Evolutionary conservation across 2,797 vertebrate genomes (phyloP), one percentile per base, ranked within the genome.

Genomic region (Tangara arthus): DNA sequence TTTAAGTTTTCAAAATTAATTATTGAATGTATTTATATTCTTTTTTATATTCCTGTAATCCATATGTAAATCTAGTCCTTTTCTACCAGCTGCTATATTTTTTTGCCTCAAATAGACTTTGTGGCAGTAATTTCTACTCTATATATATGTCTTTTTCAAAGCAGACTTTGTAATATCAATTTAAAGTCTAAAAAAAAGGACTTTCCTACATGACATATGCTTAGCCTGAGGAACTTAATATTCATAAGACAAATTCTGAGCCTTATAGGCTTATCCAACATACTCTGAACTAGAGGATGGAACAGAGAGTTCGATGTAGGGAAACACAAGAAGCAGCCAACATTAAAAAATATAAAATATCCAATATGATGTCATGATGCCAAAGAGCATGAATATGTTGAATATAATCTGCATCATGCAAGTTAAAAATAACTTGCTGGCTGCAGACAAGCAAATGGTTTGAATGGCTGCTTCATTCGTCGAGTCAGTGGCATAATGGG

Each of bases 1-100:
- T 92, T 82, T 90, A 77, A 61, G 32, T 69, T 89, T 87, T 92
- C 34, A 84, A 42, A 95, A 85, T 57, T 73, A 82, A 60, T 92
- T 92, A 53, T 42, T 77, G 55, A 87, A 61, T 84, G 34, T 64
- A 77, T 92, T 47, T 64, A 60, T 89, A 70, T 64, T 89, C 14
- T 70, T 92, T 56, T 77, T 26, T 8, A 37, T 80, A 82, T 71
- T 95, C 17, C 41, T 69, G 20, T 87, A 87, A 87, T 91, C 56
- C 23, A 5, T 77, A 30, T n/a, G 41, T 85, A 92, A 94, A 85
- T 88, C 21, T 63, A 63, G 22, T 57, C 8, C 12, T 88, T 90
- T 94, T 78, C 30, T 91, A 28, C 39, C 2, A 3, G 21, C 47
- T 89, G n/a, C 72, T 86, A 10, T 15, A 3, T 49, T 87, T 95